These are phyloP conservation scores for Colletes latitarsis DNA, from an alignment of 1,140 invertebrate species.

Conservation along the genomic window DNA sequence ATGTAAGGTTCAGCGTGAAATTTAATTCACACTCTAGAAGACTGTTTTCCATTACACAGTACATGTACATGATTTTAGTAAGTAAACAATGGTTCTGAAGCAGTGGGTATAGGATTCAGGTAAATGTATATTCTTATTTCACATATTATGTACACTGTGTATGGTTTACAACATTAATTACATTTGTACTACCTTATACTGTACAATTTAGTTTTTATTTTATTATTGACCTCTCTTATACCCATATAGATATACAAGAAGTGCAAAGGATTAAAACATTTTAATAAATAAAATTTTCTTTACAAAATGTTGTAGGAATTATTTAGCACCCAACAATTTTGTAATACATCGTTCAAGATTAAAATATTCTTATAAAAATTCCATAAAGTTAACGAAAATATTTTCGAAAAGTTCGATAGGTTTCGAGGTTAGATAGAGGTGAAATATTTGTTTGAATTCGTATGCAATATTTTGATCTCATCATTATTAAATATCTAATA, in stretches of 20 bases:
- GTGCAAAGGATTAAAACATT: neutral
- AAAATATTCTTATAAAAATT: neutral
- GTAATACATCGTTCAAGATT: neutral
- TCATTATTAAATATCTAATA: too few relatives aligned
- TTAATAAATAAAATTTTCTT: slow-evolving; percentile 33
- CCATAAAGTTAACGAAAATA: neutral
- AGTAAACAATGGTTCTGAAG: neutral
- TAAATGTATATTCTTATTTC: slow-evolving; percentile 44
- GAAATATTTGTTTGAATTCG: too few relatives aligned
- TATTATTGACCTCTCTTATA: slow-evolving; percentile 28
- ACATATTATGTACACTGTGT: slow-evolving; percentile 1
- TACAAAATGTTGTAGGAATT: neutral
- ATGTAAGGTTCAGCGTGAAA: neutral
- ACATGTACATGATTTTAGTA: neutral
- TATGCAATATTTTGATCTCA: too few relatives aligned
- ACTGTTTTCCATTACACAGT: slow-evolving; percentile 20
- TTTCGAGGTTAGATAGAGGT: neutral
- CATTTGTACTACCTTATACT: slow-evolving; percentile 33
- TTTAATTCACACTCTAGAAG: slow-evolving; percentile 6
- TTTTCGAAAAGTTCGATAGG: neutral
- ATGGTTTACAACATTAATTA: slow-evolving; percentile 28
- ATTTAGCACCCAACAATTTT: neutral
- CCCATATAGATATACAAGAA: slow-evolving; percentile 5
- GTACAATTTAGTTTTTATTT: slow-evolving; percentile 24
- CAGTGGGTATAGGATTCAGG: neutral